Conservation (phyloP, 2,888 invertebrate genomes). For the Polietes domitor region DNA sequence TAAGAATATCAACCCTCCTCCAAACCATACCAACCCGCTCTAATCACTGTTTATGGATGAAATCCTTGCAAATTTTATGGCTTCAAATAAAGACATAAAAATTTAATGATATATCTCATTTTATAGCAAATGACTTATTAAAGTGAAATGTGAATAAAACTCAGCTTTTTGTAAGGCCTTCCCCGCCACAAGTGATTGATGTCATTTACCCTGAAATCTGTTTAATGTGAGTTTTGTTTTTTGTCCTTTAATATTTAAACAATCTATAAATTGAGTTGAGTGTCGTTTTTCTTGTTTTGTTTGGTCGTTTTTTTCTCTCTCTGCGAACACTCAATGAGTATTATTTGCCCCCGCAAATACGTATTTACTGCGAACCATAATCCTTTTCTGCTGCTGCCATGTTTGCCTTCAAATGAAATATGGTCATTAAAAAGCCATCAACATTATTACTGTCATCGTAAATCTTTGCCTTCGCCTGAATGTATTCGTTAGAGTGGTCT, state of each 20-base stretch:
- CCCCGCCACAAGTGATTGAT: constrained; percentile 1
- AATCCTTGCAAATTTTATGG: constrained; percentile 6
- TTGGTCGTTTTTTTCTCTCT: neutral
- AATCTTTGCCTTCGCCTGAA: constrained; percentile 38
- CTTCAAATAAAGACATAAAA: constrained; percentile 12
- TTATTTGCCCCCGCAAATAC: constrained; percentile 12
- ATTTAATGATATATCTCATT: constrained; percentile 15
- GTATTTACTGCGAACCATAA: neutral
- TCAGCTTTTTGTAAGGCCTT: neutral
- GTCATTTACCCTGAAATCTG: neutral
- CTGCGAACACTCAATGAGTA: neutral
- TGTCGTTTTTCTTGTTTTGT: neutral
- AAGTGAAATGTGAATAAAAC: neutral
- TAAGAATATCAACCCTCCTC: neutral
- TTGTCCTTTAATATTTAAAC: neutral
- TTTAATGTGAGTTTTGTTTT: neutral
- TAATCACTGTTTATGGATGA: neutral
- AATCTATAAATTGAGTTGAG: neutral
- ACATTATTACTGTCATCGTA: constrained; percentile 63
- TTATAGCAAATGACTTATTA: neutral
- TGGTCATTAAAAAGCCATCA: constrained; percentile 66
- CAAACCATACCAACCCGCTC: neutral
- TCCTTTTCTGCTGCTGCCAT: constrained; percentile 25
- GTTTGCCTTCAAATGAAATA: constrained; percentile 48
- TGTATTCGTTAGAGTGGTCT: constrained; percentile 13